These are phyloP conservation scores for Trissolcus japonicus DNA, from an alignment of 2,888 invertebrate genomes.

Conservation along the genomic window DNA sequence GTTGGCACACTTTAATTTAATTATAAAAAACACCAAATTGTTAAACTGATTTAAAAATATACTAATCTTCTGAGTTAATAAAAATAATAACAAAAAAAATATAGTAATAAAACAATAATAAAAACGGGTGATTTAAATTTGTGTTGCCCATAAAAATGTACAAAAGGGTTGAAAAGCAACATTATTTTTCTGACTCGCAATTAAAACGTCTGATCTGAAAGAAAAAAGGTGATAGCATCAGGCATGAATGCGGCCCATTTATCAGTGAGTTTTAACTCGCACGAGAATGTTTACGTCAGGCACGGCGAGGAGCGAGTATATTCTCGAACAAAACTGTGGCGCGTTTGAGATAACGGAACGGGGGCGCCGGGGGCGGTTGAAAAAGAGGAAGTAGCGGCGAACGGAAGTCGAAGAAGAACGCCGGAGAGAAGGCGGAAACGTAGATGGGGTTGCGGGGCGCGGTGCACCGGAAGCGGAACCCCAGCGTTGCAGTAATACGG, in stretches of 20 bases:
- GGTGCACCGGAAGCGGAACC: constrained; percentile 70
- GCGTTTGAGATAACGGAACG: constrained; percentile 37
- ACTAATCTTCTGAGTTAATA: no score
- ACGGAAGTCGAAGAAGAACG: constrained; percentile 63
- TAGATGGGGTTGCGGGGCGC: constrained; percentile 44
- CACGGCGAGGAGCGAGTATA: constrained; percentile 4
- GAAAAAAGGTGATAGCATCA: constrained; percentile 15
- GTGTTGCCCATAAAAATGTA: not conserved
- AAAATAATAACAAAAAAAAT: no score
- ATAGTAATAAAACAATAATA: no score
- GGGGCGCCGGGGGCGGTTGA: constrained; percentile 41
- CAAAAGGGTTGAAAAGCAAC: not conserved
- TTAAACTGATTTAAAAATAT: no score
- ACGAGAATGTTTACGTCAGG: constrained; percentile 33
- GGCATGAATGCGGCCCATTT: constrained; percentile 4
- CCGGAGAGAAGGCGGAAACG: constrained; percentile 60
- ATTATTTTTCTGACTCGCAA: no score
- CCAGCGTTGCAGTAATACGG: constrained; percentile 67
- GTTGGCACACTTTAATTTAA: no score
- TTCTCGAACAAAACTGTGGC: constrained; percentile 36
- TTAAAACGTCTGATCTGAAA: constrained; percentile 5
- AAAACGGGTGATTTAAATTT: no score
- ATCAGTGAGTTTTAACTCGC: constrained; percentile 7
- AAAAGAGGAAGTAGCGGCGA: constrained; percentile 59
- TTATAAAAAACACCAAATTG: no score